phyloP scores from a whole-genome alignment of 2,113 vertebrate genomes.

The Raja brachyura region DNA sequence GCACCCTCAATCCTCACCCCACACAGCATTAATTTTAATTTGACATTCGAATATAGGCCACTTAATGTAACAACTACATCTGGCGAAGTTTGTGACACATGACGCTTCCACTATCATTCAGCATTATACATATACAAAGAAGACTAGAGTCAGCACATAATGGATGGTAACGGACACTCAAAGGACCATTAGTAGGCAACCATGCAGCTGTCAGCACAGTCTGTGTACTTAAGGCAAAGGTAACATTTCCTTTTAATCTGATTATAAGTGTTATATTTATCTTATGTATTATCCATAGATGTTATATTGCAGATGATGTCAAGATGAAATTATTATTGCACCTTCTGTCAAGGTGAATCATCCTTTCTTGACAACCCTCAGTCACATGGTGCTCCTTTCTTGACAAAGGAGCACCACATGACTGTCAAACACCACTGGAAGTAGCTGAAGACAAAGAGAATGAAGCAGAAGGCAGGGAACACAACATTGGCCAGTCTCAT shows the following conservation, averaged over 20 bases:
- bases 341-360: neutral
- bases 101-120: neutral
- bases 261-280: neutral
- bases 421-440: neutral
- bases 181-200: neutral
- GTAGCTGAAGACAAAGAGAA: constrained; percentile 7
- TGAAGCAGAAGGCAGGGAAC: neutral
- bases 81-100: neutral
- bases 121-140: neutral
- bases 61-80: constrained; percentile 1
- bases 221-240: constrained; percentile 9
- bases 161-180: neutral
- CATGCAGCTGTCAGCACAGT: neutral
- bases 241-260: neutral
- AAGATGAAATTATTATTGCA: neutral
- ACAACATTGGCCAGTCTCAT: constrained; percentile 1
- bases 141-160: neutral
- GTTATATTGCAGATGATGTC: neutral
- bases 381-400: neutral
- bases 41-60: neutral
- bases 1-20: too few species aligned
- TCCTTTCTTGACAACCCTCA: neutral
- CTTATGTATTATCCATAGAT: neutral
- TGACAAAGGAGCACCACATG: neutral
- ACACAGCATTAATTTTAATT: neutral